Conservation (phyloP, 2,113 vertebrate genomes). For the Meleagris gallopavo region DNA sequence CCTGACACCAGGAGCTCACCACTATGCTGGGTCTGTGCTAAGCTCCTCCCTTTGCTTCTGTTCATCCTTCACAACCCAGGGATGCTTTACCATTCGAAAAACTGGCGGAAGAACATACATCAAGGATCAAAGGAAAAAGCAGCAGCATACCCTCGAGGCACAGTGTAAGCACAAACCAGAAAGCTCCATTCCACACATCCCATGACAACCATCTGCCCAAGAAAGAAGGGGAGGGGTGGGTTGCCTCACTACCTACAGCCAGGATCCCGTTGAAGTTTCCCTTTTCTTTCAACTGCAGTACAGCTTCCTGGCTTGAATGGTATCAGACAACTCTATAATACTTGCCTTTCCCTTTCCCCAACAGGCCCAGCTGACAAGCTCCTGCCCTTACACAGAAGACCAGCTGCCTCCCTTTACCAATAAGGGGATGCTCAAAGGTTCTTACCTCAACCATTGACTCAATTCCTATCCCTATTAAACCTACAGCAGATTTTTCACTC, state of each 20-base stretch:
- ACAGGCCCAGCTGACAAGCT: not conserved
- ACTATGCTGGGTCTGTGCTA: not conserved
- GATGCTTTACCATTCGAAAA: not conserved
- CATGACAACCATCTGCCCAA: fast-evolving
- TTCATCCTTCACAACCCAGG: not conserved
- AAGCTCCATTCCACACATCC: not conserved
- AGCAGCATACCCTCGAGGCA: not conserved
- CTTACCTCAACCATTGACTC: not conserved
- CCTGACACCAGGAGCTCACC: not conserved
- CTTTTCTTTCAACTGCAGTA: not conserved
- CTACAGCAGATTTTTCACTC: not conserved
- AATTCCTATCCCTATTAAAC: not conserved
- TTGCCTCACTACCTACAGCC: not conserved
- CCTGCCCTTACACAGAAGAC: not conserved
- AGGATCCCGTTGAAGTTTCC: not conserved
- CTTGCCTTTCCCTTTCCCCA: not conserved
- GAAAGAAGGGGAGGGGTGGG: not conserved
- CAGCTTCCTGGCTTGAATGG: not conserved
- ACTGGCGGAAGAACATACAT: not conserved
- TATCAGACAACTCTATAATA: not conserved
- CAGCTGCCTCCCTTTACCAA: not conserved
- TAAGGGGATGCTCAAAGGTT: not conserved
- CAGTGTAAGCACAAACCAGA: not conserved
- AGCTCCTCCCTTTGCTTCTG: not conserved
- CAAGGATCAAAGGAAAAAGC: not conserved